Evolutionary conservation across 2,888 invertebrate genomes (phyloP).

Genomic region (Caenorhabditis sulstoni): DNA sequence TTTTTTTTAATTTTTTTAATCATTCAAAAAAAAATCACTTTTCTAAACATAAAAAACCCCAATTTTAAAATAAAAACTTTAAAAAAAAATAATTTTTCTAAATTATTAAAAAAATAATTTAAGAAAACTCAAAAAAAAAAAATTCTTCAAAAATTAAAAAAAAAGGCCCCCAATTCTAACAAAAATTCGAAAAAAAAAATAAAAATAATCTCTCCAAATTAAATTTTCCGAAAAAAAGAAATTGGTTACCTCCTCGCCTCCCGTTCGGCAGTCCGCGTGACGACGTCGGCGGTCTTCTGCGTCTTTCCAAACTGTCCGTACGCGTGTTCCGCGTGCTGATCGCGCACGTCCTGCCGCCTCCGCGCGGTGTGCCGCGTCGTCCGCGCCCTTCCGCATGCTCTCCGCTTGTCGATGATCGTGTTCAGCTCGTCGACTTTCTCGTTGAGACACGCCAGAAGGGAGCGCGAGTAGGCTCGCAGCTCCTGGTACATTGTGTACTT

Average conservation of each 20-base stretch:
- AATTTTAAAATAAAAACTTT: too few species aligned
- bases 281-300: constrained; percentile 69
- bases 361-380: constrained; percentile 87
- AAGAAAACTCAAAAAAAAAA: too few species aligned
- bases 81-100: too few species aligned
- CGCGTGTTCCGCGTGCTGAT: constrained; percentile 92
- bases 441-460: constrained; percentile 96
- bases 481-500: constrained; percentile 96
- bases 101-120: too few species aligned
- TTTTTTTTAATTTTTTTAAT: too few species aligned
- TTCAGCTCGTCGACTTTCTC: constrained; percentile 88
- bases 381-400: constrained; percentile 86
- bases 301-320: constrained; percentile 71
- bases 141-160: too few species aligned
- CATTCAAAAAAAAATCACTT: neutral
- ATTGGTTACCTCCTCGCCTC: constrained; percentile 72
- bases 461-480: constrained; percentile 93
- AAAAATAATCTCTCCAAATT: too few species aligned
- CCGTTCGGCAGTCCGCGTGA: constrained; percentile 72
- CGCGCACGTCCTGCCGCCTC: constrained; percentile 87
- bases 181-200: too few species aligned
- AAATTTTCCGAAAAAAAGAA: neutral
- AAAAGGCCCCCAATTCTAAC: too few species aligned
- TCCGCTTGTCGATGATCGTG: constrained; percentile 88
- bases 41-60: too few species aligned